phyloP scores from a whole-genome alignment of 2,113 vertebrate genomes.

The Triplophysa siluroides region DNA sequence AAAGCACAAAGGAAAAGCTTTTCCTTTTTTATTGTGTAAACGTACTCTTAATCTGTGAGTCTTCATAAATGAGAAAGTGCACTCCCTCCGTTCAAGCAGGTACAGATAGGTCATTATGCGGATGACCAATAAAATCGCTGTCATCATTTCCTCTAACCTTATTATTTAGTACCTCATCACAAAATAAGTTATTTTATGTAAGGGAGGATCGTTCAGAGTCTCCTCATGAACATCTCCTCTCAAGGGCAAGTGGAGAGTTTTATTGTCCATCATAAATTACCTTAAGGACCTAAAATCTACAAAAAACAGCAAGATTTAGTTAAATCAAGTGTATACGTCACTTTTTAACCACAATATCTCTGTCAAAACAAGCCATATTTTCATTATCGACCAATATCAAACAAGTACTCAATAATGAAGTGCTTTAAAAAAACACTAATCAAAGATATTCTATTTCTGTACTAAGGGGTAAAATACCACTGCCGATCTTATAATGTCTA shows the following conservation, averaged over 20 bases:
- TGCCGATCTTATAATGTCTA: slow-evolving; percentile 12
- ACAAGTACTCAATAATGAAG: not conserved
- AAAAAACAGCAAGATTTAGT: not conserved
- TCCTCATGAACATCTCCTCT: slow-evolving; percentile 61
- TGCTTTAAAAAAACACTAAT: not conserved
- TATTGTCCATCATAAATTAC: slow-evolving; percentile 64
- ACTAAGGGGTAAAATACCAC: not conserved
- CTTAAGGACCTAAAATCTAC: slow-evolving; percentile 4
- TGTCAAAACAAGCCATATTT: not conserved
- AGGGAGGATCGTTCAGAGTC: slow-evolving; percentile 68
- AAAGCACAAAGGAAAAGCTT: too few relatives aligned
- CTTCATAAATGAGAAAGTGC: slow-evolving; percentile 68
- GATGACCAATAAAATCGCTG: slow-evolving; percentile 70
- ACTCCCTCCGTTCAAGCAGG: slow-evolving; percentile 50
- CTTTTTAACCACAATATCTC: not conserved
- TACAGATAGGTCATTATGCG: slow-evolving; percentile 45
- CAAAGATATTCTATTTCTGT: not conserved
- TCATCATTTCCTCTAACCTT: slow-evolving; percentile 59
- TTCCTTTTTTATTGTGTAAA: too few relatives aligned
- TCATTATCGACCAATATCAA: too few relatives aligned
- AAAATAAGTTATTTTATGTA: slow-evolving; percentile 72
- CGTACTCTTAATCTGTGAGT: slow-evolving; percentile 47
- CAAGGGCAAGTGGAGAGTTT: slow-evolving; percentile 74
- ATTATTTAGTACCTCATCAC: slow-evolving; percentile 71
- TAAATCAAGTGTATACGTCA: not conserved